A percentile compares a stretch with the other conserved stretches of the same genome.
Conservation (phyloP, 1,140 invertebrate species). For the Vollenhovia emeryi region DNA sequence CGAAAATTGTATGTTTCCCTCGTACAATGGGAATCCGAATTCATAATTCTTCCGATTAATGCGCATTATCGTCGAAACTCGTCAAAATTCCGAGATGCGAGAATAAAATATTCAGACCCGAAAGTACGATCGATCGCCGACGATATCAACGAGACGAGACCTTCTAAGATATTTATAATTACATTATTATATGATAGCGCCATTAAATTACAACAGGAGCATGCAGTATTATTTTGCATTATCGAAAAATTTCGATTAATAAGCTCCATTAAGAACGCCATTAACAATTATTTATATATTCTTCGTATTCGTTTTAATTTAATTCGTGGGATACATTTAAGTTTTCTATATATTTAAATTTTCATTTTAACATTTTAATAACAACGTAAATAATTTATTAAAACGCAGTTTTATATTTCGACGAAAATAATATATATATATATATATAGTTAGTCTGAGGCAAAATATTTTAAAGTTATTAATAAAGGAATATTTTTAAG, state of each 20-base stretch:
- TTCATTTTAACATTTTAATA: background rate
- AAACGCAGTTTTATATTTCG: background rate
- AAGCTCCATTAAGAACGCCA: constrained; percentile 1
- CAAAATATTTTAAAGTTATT: background rate
- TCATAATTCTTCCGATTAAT: constrained; percentile 56
- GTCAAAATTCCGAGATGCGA: constrained; percentile 59
- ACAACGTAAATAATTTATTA: background rate
- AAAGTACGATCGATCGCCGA: constrained; percentile 26
- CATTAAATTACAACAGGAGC: background rate
- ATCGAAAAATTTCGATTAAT: background rate
- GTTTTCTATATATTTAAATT: background rate
- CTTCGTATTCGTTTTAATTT: constrained; percentile 1
- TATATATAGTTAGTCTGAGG: background rate
- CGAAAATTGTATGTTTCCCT: constrained; percentile 53
- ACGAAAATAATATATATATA: background rate
- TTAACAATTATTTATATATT: constrained; percentile 6
- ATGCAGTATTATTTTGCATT: background rate
- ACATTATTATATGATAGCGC: constrained; percentile 15
- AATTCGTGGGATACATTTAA: background rate
- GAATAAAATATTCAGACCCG: constrained; percentile 39
- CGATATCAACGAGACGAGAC: constrained; percentile 22
- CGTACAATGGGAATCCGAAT: constrained; percentile 20
- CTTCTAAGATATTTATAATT: constrained; percentile 56
- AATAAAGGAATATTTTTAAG: background rate
- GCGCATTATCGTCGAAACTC: constrained; percentile 45